Evolutionary conservation across 1,140 invertebrate genomes (phyloP).

Genomic region (Ericerus pela): DNA sequence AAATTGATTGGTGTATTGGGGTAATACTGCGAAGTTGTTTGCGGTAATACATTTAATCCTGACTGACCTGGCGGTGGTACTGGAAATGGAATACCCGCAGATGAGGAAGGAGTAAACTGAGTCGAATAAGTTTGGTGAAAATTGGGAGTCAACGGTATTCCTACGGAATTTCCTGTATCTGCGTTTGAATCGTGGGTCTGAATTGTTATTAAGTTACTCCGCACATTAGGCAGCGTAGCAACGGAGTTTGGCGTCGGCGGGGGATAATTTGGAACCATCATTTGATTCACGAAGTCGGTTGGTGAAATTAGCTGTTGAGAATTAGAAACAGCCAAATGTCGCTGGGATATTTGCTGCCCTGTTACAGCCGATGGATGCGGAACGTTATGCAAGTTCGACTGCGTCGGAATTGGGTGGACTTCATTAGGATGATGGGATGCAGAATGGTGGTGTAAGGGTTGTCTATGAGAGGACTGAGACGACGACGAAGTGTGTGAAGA

Average conservation of each 20-base stretch:
- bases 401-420: neutral
- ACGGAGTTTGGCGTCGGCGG: neutral
- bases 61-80: constrained; percentile 14
- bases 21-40: constrained; percentile 9
- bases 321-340: neutral
- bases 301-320: neutral
- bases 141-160: constrained; percentile 7
- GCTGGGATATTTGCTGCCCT: neutral
- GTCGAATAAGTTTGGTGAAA: constrained; percentile 15
- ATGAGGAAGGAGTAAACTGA: constrained; percentile 7
- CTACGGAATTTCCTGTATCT: neutral
- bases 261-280: neutral
- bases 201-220: constrained; percentile 19
- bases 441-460: neutral
- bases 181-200: constrained; percentile 16
- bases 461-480: neutral
- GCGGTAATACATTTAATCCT: neutral
- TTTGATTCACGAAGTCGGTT: neutral
- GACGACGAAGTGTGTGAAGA: neutral
- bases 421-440: neutral
- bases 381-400: neutral
- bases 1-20: constrained; percentile 9
- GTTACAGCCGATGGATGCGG: neutral
- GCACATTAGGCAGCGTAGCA: constrained; percentile 5
- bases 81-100: constrained; percentile 10